Evolutionary conservation across 2,888 invertebrate genomes (phyloP).

Genomic region (Noctua janthina): DNA sequence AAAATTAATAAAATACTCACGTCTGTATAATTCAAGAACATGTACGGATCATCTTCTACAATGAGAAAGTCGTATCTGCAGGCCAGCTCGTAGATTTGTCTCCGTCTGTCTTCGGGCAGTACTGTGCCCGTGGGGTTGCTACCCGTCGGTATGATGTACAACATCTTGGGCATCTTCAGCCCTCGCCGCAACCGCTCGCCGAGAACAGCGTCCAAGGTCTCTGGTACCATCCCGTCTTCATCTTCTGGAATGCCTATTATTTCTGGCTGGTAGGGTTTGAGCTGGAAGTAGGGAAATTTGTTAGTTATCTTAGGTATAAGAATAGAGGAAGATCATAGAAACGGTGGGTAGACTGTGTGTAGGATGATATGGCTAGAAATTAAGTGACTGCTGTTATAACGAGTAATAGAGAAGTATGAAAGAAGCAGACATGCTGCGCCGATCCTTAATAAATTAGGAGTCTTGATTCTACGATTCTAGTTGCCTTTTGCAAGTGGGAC

Average conservation of each 20-base stretch:
- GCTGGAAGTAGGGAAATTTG: conserved; percentile 85
- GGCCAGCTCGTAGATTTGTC: conserved; percentile 93
- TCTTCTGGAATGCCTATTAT: conserved; percentile 93
- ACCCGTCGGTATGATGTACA: conserved; percentile 94
- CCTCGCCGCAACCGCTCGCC: conserved; percentile 83
- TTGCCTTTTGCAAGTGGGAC: too few species aligned
- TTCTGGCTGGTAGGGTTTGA: conserved; percentile 92
- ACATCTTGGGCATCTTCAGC: conserved; percentile 92
- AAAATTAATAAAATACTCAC: conserved; percentile 77
- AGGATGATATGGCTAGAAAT: background rate
- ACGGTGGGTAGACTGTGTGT: background rate
- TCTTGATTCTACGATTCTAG: too few species aligned
- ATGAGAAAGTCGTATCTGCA: conserved; percentile 94
- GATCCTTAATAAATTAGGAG: too few species aligned
- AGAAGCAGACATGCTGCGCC: too few species aligned
- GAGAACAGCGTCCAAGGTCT: conserved; percentile 90
- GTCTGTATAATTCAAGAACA: conserved; percentile 93
- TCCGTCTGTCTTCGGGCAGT: conserved; percentile 91
- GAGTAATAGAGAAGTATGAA: too few species aligned
- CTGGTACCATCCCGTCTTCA: conserved; percentile 92
- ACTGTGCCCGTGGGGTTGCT: conserved; percentile 94
- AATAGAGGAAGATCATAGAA: background rate
- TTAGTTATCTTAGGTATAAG: background rate
- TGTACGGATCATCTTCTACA: conserved; percentile 96
- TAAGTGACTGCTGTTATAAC: too few species aligned